A percentile compares a stretch with the other conserved stretches of the same genome.
Evolutionary conservation across 1,140 invertebrate species (phyloP).

Genomic region (Paraescarpia echinospica): DNA sequence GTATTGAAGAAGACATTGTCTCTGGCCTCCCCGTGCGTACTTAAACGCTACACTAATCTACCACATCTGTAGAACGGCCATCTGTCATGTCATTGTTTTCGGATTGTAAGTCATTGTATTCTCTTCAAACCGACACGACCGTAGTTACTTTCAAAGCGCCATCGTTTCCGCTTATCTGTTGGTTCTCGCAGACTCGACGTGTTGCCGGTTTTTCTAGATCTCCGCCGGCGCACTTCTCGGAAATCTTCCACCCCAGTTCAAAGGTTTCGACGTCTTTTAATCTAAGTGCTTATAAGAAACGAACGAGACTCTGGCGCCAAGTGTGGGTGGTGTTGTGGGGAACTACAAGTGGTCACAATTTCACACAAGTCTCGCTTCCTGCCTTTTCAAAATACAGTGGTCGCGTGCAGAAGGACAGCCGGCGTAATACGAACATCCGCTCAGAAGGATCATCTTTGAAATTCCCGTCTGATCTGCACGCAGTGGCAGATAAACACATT

Average conservation of each 20-base stretch:
- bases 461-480: no score
- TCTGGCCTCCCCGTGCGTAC: not conserved
- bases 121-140: not conserved
- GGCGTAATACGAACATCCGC: no score
- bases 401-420: no score
- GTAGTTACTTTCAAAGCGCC: not conserved
- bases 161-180: not conserved
- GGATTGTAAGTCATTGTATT: not conserved
- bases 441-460: no score
- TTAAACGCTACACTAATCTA: not conserved
- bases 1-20: not conserved
- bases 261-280: not conserved
- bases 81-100: not conserved
- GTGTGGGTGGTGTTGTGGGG: not conserved
- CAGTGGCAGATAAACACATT: no score
- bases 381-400: not conserved
- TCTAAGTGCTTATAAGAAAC: not conserved
- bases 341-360: not conserved
- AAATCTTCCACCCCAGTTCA: not conserved
- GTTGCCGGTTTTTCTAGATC: not conserved
- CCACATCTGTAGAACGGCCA: not conserved
- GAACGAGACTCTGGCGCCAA: not conserved
- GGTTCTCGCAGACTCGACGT: not conserved
- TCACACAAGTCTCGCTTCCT: not conserved
- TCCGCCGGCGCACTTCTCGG: not conserved